Percentiles rank a stretch among this genome's conserved stretches.
These are phyloP conservation scores for Antechinus flavipes DNA, from an alignment of 2,113 vertebrate species.

Conservation along the genomic window DNA sequence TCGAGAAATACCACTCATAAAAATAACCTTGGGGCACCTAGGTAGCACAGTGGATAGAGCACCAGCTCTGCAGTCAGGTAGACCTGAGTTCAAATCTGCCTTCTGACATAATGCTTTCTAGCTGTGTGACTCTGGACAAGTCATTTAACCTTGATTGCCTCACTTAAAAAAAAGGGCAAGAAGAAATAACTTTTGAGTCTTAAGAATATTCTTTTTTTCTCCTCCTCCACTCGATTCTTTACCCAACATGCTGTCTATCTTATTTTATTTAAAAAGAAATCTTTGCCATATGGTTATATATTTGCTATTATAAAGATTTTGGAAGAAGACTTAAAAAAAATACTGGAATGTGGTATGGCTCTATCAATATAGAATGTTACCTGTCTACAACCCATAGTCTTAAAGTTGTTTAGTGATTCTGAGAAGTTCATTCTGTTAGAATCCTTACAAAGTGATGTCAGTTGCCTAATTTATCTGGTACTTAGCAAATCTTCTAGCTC, in stretches of 20 bases:
- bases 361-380: background rate
- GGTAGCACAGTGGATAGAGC: too few relatives aligned
- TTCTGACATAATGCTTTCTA: too few relatives aligned
- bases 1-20: background rate
- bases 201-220: constrained; percentile 32
- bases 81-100: too few relatives aligned
- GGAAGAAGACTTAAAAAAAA: background rate
- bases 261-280: background rate
- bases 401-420: background rate
- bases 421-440: background rate
- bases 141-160: too few relatives aligned
- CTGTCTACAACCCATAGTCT: background rate
- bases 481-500: too few relatives aligned
- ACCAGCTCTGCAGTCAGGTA: too few relatives aligned
- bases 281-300: constrained; percentile 29
- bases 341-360: background rate
- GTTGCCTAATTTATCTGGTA: too few relatives aligned
- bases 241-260: background rate
- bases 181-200: constrained; percentile 1
- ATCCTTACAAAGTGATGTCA: too few relatives aligned
- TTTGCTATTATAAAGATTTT: background rate
- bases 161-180: too few relatives aligned
- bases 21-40: too few relatives aligned
- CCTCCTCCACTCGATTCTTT: background rate
- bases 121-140: too few relatives aligned